These are phyloP conservation scores for Lepidocyrtinus sp. DNA, from an alignment of 2,888 invertebrate genomes.

Conservation along the genomic window DNA sequence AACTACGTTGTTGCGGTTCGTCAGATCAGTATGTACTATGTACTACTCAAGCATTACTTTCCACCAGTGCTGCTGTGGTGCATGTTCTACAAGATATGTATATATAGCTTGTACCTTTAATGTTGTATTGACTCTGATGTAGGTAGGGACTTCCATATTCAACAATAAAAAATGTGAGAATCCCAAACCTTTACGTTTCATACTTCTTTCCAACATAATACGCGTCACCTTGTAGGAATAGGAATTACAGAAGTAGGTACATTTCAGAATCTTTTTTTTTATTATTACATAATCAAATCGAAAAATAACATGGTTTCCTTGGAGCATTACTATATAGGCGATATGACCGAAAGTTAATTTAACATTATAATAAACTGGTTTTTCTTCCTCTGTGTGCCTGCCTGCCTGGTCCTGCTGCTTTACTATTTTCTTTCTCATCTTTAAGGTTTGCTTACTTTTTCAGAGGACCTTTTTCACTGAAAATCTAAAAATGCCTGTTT, in stretches of 20 bases:
- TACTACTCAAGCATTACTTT: too few species aligned
- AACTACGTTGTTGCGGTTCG: too few species aligned
- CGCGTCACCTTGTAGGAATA: conserved; percentile 11
- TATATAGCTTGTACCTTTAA: too few species aligned
- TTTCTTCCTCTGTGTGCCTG: conserved; percentile 60
- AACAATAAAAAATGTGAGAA: too few species aligned
- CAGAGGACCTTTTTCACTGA: conserved; percentile 15
- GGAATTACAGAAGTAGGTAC: too few species aligned
- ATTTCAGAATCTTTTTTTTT: background rate
- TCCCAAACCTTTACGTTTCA: too few species aligned
- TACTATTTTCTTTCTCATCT: background rate
- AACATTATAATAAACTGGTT: conserved; percentile 51
- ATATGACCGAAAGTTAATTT: conserved; percentile 20
- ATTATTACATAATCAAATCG: background rate
- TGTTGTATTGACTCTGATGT: too few species aligned
- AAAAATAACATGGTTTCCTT: conserved; percentile 4
- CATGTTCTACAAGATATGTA: too few species aligned
- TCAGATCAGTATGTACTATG: too few species aligned
- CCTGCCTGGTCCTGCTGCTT: conserved; percentile 13
- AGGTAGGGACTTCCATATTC: too few species aligned
- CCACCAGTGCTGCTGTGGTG: too few species aligned
- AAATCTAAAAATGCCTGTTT: conserved; percentile 25
- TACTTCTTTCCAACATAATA: background rate
- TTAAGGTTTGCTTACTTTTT: conserved; percentile 14
- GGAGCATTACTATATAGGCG: background rate